Base-by-base conservation (phyloP, 2,797 vertebrate genomes). In the Clangula hyemalis region DNA sequence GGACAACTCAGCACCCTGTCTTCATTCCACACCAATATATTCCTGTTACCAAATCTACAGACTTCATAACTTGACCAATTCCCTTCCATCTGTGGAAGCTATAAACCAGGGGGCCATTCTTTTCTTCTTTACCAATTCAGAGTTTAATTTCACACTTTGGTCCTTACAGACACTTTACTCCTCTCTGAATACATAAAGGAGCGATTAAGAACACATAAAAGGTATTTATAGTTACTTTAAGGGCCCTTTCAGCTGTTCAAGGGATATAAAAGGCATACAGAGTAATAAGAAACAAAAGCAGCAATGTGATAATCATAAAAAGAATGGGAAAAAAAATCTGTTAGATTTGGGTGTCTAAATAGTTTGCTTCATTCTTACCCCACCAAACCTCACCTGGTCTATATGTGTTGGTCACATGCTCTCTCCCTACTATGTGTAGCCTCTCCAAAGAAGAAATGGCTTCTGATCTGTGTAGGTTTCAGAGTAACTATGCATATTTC, bases 31-130 rank as follows among this genome's bases (percentile, higher is more conserved):
- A 0, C 9, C 39, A 84, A 81, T n/a, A 72, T 28, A 53, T 20
- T 90, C 14, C 36, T 70, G 8, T 8, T 90, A 62, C 39, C 36
- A 85, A 47, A 60, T 45, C 16, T 15, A 75, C 12, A 79, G 18
- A 7, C 86, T 91, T 96, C 41, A 93, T 91, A 91, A 66, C 76
- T 74, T 94, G 80, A 60, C 30, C 41, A 75, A 43, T 53, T 86
- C 53, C 5, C 84, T 86, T 58, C n/a, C 28, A 9, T 41, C 56
- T 22, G 32, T 47, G 41, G 7, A 86, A 24, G 30, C 20, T 45
- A 69, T 91, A 86, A 96, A 75, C 28, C 13, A 61, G 62, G 25
- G 38, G 45, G 13, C n/a, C 8, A 21, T 17, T 32, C 41, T 43
- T 74, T 47, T 34, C 4, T 30, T 53, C 47, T 90, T 81, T 62